Base-by-base conservation (phyloP, 2,888 invertebrate genomes). In the Drosophila austrosaltans region DNA sequence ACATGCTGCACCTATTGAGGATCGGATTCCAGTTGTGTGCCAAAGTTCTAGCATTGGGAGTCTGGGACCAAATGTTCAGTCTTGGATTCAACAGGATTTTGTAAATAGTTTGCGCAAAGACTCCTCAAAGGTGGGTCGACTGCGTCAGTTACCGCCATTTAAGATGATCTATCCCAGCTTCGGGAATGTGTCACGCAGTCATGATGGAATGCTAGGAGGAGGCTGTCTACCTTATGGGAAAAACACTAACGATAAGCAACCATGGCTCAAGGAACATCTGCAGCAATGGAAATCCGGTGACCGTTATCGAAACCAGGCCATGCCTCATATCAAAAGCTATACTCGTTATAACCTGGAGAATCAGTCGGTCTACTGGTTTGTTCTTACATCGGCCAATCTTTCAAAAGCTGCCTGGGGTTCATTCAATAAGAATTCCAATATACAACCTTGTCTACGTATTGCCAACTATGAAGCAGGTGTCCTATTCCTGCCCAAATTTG, bases 361-460 rank as follows among this genome's bases (percentile, higher is more conserved):
- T 0, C 85, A 86, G 44, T 79, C 78, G 0, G 77, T 93, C n/a
- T 91, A 92, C 69, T 99, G 96, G 95, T 97, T 96, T 91, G 92
- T 97, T 0, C 93, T 99, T 0, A 98, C 98, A 0, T 98, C 98
- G 63, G 98, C 97, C 0, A 99, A 99, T 93, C 93, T 99, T 36
- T 99, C 99, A 10, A 99, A 98, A 93, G 98, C 99, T 1, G 99
- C 99, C 0, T 99, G 99, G 99, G 99, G 99, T 48, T 93, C 93
- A 8, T 91, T 94, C 7, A 95, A 94, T 75, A 94, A 94, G 72
- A 94, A 94, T 53, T 72, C 88, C 2, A 85, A 94, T 93, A 92
- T 94, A 92, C 94, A 95, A 90, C 92, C 92, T 0, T 93, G 94
- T 0, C 90, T 94, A 1, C 94, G 96, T 39, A 95, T 98, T 7